phyloP scores from a whole-genome alignment of 2,888 invertebrate genomes.

The Eupithecia subumbrata region DNA sequence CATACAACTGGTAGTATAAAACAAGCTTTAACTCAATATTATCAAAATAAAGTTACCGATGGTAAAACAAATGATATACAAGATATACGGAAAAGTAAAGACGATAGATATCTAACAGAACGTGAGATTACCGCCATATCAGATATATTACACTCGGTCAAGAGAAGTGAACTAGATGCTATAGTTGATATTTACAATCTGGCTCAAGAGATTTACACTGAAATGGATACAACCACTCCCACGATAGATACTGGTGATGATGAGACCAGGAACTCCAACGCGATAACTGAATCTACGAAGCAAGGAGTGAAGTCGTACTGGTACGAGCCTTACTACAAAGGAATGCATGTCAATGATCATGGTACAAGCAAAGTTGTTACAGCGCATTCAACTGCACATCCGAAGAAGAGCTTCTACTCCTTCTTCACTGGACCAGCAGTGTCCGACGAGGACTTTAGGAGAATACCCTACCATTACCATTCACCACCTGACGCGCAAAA shows the following conservation, averaged over 20 bases:
- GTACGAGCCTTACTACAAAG: conserved; percentile 59
- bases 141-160: conserved; percentile 66
- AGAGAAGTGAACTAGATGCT: conserved; percentile 75
- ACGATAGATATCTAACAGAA: conserved; percentile 64
- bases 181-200: conserved; percentile 74
- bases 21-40: background rate
- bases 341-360: conserved; percentile 47
- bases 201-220: conserved; percentile 75
- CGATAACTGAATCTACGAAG: conserved; percentile 5
- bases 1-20: background rate
- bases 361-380: conserved; percentile 26
- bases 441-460: conserved; percentile 52
- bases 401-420: conserved; percentile 32
- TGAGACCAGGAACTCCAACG: conserved; percentile 31
- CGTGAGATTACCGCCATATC: conserved; percentile 68
- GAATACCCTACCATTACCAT: conserved; percentile 63
- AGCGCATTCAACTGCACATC: conserved; percentile 34
- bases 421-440: conserved; percentile 53
- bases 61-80: background rate
- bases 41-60: background rate
- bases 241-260: conserved; percentile 45
- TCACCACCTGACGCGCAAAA: conserved; percentile 63
- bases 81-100: conserved; percentile 12
- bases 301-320: conserved; percentile 52
- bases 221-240: conserved; percentile 50